Conservation (phyloP, 35 echinoderm and acorn worm species). For the Ptychodera flava region DNA sequence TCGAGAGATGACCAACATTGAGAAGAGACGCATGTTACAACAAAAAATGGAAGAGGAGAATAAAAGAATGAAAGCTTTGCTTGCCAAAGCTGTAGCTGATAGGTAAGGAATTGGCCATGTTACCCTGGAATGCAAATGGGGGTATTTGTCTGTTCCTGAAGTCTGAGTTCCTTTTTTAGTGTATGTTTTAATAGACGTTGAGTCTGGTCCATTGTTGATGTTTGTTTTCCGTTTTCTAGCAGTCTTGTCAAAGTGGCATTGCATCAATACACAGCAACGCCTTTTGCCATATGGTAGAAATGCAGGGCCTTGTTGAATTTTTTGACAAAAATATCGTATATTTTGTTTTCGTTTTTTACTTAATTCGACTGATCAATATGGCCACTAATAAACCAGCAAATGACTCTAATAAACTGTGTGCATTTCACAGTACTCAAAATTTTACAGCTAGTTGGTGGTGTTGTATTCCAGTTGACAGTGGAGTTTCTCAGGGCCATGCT, state of each 20-base stretch:
- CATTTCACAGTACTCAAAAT: too few species aligned
- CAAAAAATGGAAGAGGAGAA: slow-evolving; percentile 87
- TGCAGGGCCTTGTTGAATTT: too few species aligned
- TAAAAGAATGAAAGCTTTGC: slow-evolving; percentile 58
- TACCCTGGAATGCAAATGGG: not conserved
- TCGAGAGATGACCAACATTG: slow-evolving; percentile 68
- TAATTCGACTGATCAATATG: too few species aligned
- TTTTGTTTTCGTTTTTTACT: too few species aligned
- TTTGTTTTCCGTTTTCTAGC: not conserved
- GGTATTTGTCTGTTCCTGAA: not conserved
- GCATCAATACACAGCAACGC: not conserved
- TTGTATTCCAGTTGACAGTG: too few species aligned
- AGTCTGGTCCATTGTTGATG: not conserved
- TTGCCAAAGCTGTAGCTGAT: slow-evolving; percentile 71
- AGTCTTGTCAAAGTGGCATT: not conserved
- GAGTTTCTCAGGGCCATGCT: too few species aligned
- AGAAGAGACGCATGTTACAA: slow-evolving; percentile 68
- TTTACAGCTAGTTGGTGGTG: too few species aligned
- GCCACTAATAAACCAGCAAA: too few species aligned
- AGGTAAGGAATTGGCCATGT: slow-evolving; percentile 33
- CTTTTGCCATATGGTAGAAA: too few species aligned
- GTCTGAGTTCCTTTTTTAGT: not conserved
- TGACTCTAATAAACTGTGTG: too few species aligned
- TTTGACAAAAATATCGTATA: too few species aligned
- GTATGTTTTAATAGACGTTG: not conserved